Evolutionary conservation across 2,888 invertebrate genomes (phyloP), one percentile per base, ranked within the genome.

Genomic region (Halictus quadricinctus): DNA sequence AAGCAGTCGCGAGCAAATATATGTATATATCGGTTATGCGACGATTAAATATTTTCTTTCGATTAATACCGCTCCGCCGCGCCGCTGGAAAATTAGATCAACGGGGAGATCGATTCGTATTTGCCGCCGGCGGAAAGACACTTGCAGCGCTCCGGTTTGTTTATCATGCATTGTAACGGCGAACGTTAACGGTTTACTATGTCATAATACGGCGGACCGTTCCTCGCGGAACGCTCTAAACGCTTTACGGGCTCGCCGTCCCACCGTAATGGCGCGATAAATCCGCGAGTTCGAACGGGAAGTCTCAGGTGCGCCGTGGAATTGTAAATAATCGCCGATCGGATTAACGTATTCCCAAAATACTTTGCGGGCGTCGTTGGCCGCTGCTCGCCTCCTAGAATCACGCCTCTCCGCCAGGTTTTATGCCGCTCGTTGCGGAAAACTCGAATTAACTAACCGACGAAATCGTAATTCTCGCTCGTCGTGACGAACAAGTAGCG

Each of bases 331-430:
- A 78, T 83, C 75, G 60, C 8, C 72, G 72, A 58, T n/a, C 46
- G 75, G 75, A 77, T 82, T 72, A 78, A 41, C 73, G 80, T 66
- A 72, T 80, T 75, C 80, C 64, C 70, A 21, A 80, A 80, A 80
- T 82, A 72, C 58, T 82, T 64, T 81, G 54, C 1, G 54, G 54
- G 8, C 25, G 58, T 75, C 18, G 18, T 43, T 6, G 36, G 15
- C 0, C 43, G 29, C 10, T 60, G 36, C 48, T 25, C 25, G 54
- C 60, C 54, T 77, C 29, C 50, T 29, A n/a, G 54, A 43, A 60
- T 76, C 36, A 13, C 3, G 54, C 15, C 18, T 36, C 1, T 0
- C 15, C 6, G 1, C 21, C 41, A 29, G 25, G 15, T 48, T 72
- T 46, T 46, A 18, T 18, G 21, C 4, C 4, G 69, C 8, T 15